Conservation (phyloP, 2,888 invertebrate species). For the Lycaena phlaeas region DNA sequence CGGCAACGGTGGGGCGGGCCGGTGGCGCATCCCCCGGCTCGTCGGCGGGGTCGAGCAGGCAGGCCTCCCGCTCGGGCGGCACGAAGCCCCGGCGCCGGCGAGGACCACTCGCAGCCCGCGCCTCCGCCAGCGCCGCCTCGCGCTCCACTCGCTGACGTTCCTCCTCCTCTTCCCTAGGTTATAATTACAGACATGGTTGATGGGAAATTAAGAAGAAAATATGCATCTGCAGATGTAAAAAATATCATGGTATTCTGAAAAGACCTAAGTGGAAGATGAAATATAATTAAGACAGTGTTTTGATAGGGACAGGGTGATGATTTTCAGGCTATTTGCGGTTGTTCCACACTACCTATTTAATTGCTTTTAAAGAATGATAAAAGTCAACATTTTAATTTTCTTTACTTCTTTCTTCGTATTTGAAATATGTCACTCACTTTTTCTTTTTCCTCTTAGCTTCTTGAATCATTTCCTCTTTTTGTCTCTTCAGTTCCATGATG, state of each 20-base stretch:
- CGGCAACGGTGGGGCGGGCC: slow-evolving; percentile 6
- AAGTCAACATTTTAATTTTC: too few species aligned
- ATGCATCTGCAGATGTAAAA: too few species aligned
- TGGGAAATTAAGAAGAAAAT: too few species aligned
- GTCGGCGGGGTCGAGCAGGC: slow-evolving; percentile 60
- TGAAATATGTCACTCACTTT: slow-evolving; percentile 61
- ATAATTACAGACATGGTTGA: not conserved
- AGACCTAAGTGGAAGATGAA: too few species aligned
- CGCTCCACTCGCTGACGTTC: slow-evolving; percentile 37
- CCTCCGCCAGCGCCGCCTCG: slow-evolving; percentile 34
- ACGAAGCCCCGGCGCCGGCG: slow-evolving; percentile 66
- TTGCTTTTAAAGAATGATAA: too few species aligned
- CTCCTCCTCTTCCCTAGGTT: slow-evolving; percentile 36
- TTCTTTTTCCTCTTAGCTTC: slow-evolving; percentile 74
- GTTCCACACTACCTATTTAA: too few species aligned
- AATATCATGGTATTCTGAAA: too few species aligned
- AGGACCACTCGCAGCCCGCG: slow-evolving; percentile 25
- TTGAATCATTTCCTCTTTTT: slow-evolving; percentile 63
- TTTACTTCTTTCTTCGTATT: too few species aligned
- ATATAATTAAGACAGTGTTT: too few species aligned
- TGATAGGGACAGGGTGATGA: too few species aligned
- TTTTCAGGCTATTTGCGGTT: too few species aligned
- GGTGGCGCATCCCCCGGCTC: slow-evolving; percentile 43
- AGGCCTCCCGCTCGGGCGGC: slow-evolving; percentile 75
- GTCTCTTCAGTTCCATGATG: slow-evolving; percentile 37